Percentiles rank a stretch among this genome's conserved stretches.
phyloP scores from a whole-genome alignment of 2,113 vertebrate genomes.

The Nyctereutes procyonoides region DNA sequence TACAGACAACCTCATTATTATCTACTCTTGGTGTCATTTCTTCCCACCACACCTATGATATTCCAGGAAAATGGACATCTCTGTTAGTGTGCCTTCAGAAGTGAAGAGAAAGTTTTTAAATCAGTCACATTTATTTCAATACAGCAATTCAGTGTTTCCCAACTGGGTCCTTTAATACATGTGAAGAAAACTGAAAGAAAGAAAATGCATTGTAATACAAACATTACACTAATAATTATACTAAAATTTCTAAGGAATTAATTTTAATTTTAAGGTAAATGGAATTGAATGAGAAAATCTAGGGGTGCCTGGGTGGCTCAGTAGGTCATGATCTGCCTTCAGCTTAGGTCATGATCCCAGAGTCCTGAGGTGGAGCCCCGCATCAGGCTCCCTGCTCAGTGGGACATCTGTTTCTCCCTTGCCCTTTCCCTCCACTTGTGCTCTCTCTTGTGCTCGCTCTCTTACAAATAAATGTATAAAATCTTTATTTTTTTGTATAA shows the following conservation, averaged over 20 bases:
- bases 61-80: background rate
- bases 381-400: too few species aligned
- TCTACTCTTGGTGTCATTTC: background rate
- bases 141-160: background rate
- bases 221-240: background rate
- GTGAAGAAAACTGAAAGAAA: background rate
- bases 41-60: too few species aligned
- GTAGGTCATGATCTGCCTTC: too few species aligned
- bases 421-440: too few species aligned
- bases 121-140: background rate
- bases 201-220: background rate
- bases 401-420: too few species aligned
- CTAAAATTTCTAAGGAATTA: background rate
- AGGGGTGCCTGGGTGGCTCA: too few species aligned
- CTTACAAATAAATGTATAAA: too few species aligned
- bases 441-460: too few species aligned
- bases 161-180: background rate
- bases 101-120: background rate
- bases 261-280: background rate
- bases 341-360: too few species aligned
- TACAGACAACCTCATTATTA: background rate
- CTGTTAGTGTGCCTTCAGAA: background rate
- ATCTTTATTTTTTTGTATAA: too few species aligned
- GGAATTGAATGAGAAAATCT: background rate
- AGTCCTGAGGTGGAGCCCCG: too few species aligned